Evolutionary conservation across 2,797 vertebrate genomes (phyloP).

Genomic region (Eurystomus glaucurus): DNA sequence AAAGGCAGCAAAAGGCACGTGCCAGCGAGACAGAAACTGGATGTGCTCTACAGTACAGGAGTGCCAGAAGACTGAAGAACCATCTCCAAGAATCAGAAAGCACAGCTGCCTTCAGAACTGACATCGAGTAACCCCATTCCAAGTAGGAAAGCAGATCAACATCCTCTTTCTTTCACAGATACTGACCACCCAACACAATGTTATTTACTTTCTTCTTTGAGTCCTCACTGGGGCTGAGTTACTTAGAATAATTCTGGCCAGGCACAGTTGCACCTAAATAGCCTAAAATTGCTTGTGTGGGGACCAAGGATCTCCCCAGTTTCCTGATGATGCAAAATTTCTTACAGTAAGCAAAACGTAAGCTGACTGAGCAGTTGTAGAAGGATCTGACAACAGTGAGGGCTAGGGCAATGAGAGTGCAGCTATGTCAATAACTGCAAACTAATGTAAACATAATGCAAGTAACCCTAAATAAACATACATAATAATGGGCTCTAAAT

Average conservation of each 20-base stretch:
- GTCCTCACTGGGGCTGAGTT: not conserved
- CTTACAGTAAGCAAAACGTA: not conserved
- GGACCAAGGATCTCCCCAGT: not conserved
- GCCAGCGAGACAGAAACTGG: not conserved
- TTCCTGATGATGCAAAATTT: not conserved
- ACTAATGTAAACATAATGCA: not conserved
- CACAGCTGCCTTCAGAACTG: not conserved
- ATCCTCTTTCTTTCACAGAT: not conserved
- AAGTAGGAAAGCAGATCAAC: not conserved
- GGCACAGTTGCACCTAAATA: not conserved
- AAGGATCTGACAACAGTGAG: not conserved
- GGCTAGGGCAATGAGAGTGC: not conserved
- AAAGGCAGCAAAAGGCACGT: not conserved
- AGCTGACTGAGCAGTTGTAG: not conserved
- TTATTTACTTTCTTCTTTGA: not conserved
- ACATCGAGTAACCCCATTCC: not conserved
- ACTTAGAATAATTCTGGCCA: not conserved
- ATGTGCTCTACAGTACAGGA: not conserved
- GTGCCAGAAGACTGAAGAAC: not conserved
- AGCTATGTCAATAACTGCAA: not conserved
- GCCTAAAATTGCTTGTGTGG: not conserved
- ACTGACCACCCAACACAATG: not conserved
- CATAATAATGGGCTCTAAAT: conserved; percentile 5
- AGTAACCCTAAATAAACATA: not conserved
- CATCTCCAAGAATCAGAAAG: not conserved